Evolutionary conservation across 2,888 invertebrate species (phyloP).

Genomic region (Melitaea athalia): DNA sequence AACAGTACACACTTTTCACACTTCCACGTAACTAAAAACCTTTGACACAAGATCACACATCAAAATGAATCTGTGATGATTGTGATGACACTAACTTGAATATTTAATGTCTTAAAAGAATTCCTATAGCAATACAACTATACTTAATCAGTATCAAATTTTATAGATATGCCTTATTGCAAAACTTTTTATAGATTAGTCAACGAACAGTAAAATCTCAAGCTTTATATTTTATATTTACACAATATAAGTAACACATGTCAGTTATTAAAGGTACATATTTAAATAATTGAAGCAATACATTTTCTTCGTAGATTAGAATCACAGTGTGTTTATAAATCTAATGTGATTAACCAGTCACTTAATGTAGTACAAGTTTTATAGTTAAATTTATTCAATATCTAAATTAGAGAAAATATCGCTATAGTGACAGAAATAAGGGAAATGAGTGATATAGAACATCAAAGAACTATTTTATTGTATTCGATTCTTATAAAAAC

Average conservation of each 20-base stretch:
- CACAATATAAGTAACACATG: background rate
- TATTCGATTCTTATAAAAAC: background rate
- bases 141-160: background rate
- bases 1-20: background rate
- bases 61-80: background rate
- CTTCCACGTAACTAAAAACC: background rate
- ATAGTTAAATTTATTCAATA: background rate
- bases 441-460: background rate
- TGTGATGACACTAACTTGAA: background rate
- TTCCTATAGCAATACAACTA: background rate
- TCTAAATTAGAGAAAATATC: background rate
- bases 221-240: too few relatives aligned
- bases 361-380: background rate
- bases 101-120: background rate
- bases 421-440: background rate
- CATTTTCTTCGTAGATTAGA: background rate
- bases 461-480: slow-evolving; percentile 2
- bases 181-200: background rate
- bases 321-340: background rate
- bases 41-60: background rate
- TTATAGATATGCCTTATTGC: slow-evolving; percentile 2
- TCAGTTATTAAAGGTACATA: background rate
- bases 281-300: background rate
- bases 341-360: background rate
- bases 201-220: too few relatives aligned